Conservation (phyloP, 2,888 invertebrate genomes). For the Synergus laeviventris region DNA sequence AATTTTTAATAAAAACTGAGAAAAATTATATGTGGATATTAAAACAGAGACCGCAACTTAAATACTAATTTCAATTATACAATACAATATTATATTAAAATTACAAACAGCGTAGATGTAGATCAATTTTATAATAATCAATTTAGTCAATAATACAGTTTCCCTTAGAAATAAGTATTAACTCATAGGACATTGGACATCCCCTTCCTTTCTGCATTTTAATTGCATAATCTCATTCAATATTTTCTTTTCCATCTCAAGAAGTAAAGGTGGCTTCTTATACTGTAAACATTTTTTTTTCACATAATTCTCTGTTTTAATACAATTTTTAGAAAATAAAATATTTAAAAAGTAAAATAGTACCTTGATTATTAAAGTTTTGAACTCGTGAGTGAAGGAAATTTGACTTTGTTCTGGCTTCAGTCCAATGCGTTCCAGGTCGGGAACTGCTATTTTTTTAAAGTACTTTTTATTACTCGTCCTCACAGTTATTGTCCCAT, state of each 20-base stretch:
- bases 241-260: conserved; percentile 82
- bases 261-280: conserved; percentile 84
- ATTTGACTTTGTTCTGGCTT: conserved; percentile 82
- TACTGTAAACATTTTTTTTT: conserved; percentile 80
- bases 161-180: conserved; percentile 49
- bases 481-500: conserved; percentile 82
- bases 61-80: neutral
- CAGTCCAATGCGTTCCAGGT: conserved; percentile 82
- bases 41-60: neutral
- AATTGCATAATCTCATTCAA: conserved; percentile 67
- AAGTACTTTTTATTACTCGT: conserved; percentile 91
- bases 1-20: neutral
- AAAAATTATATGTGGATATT: neutral
- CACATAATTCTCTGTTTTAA: conserved; percentile 44
- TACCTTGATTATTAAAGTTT: conserved; percentile 87
- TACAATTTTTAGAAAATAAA: conserved; percentile 31
- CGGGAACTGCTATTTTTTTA: conserved; percentile 84
- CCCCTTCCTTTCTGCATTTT: conserved; percentile 66
- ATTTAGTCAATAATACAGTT: neutral
- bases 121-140: neutral
- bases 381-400: conserved; percentile 83
- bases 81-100: neutral
- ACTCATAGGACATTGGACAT: conserved; percentile 72
- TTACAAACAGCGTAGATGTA: neutral
- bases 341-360: conserved; percentile 22